These are phyloP conservation scores for Zaprionus capensis DNA, from an alignment of 1,140 invertebrate species.

Conservation along the genomic window DNA sequence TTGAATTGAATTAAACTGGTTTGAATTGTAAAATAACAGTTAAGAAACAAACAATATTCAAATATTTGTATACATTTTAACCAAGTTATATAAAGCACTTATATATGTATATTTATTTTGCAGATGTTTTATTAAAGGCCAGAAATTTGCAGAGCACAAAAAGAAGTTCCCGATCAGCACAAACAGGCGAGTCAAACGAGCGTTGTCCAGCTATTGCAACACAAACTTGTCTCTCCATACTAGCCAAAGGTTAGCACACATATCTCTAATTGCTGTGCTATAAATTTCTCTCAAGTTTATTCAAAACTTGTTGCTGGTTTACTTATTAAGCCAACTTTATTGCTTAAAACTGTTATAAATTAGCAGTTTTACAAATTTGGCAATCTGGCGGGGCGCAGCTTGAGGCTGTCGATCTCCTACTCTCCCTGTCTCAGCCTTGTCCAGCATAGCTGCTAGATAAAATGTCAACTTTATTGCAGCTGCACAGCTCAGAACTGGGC, in stretches of 20 bases:
- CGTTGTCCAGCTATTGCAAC: too few species aligned
- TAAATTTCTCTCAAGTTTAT: not conserved
- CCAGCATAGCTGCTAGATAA: conserved; percentile 14
- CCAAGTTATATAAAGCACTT: too few species aligned
- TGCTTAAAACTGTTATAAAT: not conserved
- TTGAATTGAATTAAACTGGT: too few species aligned
- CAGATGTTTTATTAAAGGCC: not conserved
- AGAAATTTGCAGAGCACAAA: too few species aligned
- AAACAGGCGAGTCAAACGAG: too few species aligned
- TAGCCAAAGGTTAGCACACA: too few species aligned
- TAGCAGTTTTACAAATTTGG: conserved; percentile 14
- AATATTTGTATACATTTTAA: too few species aligned
- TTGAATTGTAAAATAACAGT: too few species aligned
- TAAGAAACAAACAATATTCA: too few species aligned
- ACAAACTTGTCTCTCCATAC: not conserved
- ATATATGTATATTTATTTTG: not conserved
- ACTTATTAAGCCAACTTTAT: not conserved
- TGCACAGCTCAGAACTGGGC: conserved; percentile 13
- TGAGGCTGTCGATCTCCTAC: conserved; percentile 2
- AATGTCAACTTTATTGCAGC: conserved; percentile 39
- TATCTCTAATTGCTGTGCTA: not conserved
- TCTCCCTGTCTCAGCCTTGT: not conserved
- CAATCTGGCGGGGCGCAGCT: not conserved
- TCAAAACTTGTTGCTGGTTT: too few species aligned
- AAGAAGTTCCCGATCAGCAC: too few species aligned